A percentile compares a stretch with the other conserved stretches of the same genome.
Evolutionary conservation across 2,888 invertebrate genomes (phyloP).

Genomic region (Cephus nigrinus): DNA sequence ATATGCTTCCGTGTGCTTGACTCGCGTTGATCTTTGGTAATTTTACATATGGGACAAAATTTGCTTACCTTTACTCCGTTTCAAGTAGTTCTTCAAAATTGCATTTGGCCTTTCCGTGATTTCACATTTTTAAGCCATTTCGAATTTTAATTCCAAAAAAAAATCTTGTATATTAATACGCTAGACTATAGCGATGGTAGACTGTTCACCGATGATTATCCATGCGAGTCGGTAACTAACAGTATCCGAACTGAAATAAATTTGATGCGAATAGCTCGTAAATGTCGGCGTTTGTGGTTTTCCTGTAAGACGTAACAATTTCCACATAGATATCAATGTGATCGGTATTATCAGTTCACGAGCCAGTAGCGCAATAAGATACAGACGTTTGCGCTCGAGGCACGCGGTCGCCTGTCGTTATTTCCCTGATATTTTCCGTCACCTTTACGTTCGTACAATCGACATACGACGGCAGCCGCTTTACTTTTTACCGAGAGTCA

Average conservation of each 20-base stretch:
- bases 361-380: background rate
- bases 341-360: background rate
- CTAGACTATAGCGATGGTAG: background rate
- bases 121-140: no score
- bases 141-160: no score
- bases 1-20: background rate
- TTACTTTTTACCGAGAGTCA: background rate
- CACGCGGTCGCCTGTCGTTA: background rate
- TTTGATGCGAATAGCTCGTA: background rate
- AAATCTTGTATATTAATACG: no score
- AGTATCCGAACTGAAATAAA: background rate
- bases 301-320: background rate
- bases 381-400: background rate
- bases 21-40: background rate
- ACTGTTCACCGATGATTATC: background rate
- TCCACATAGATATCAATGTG: background rate
- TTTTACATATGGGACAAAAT: background rate
- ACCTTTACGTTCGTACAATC: background rate
- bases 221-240: background rate
- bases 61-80: background rate
- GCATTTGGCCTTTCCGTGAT: no score
- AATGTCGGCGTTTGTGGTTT: background rate
- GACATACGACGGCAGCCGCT: background rate
- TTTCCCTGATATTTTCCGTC: background rate
- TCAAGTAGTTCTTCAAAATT: background rate